Base-by-base conservation (phyloP, 2,797 vertebrate genomes). In the Sebastes diploproa region DNA sequence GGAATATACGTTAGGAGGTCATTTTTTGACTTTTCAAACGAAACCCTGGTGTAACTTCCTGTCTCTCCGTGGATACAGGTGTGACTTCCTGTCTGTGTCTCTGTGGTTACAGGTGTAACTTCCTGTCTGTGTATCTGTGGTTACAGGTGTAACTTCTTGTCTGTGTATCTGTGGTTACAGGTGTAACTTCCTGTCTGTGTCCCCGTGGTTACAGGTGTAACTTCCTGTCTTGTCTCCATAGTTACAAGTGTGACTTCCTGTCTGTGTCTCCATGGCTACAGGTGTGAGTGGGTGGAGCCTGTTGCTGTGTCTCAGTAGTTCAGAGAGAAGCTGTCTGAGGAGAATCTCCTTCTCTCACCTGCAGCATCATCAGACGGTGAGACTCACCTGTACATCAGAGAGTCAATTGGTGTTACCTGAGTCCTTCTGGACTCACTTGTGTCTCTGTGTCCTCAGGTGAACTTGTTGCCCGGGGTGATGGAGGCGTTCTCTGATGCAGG, bases 401-500 rank as follows among this genome's bases (percentile, higher is more conserved):
- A 5, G 10, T 75, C 55, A 55, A 25, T 6, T 68, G 50, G 6
- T 18, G 3, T 29, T 3, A 46, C 22, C 65, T 68, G 74, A 22
- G 6, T 42, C 11, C 1, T 6, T 46, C 1, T 29, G n/a, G 6
- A 6, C 72, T 91, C 72, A 84, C 78, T 58, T 78, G 50, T 80
- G 3, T 71, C 7, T 62, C 20, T 56, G 16, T 72, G 29, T 9
- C 87, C 87, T 42, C 92, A 99, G 98, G 96, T 98, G 81, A 99
- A 98, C 86, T 76, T 95, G 63, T 82, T 98, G 42, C 97, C 98
- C 23, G 89, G 85, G 80, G 91, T 99, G 86, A 91, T 94, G 60
- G 91, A 93, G 79, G 96, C 96, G 1, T 97, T 98, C 90, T 97
- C 97, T 84, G 96, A 95, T 74, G 95, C 93, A 85, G 96, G 97